phyloP scores from a whole-genome alignment of 2,797 vertebrate species.

The Enteromius viviparus region DNA sequence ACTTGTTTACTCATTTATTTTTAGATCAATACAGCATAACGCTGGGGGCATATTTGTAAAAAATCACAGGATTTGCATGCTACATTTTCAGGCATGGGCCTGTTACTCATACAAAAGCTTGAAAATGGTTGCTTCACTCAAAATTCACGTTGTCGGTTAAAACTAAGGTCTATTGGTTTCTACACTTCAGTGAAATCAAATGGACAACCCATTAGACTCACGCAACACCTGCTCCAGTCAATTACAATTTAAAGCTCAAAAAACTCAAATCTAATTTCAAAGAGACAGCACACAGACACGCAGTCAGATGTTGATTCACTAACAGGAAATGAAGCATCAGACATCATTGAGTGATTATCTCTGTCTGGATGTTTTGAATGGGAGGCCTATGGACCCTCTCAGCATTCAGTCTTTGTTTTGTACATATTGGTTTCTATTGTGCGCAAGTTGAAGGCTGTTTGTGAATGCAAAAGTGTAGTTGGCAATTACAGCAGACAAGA shows the following conservation, averaged over 20 bases:
- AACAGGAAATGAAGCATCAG: constrained; percentile 33
- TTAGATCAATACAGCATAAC: not conserved
- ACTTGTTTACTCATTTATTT: constrained; percentile 19
- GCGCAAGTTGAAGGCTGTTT: not conserved
- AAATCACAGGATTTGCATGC: constrained; percentile 3
- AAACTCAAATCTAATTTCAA: constrained; percentile 37
- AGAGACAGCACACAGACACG: constrained; percentile 7
- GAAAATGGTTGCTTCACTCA: not conserved
- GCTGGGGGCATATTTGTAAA: not conserved
- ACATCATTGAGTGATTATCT: constrained; percentile 1
- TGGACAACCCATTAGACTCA: constrained; percentile 18
- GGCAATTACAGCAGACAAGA: not conserved
- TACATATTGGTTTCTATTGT: not conserved
- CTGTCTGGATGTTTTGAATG: constrained; percentile 27
- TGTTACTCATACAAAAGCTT: not conserved
- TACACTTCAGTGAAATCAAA: constrained; percentile 17
- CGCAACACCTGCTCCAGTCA: constrained; percentile 15
- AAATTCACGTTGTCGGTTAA: constrained; percentile 18
- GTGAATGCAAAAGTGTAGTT: not conserved
- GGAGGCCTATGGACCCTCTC: not conserved
- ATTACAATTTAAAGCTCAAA: constrained; percentile 39
- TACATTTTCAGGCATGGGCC: not conserved
- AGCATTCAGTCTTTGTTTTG: constrained; percentile 12
- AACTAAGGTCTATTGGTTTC: constrained; percentile 13
- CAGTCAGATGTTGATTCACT: constrained; percentile 30